Percentiles rank a stretch among this genome's conserved stretches.
phyloP scores from a whole-genome alignment of 1,140 invertebrate species.

The Pogonognathellus flavescens region DNA sequence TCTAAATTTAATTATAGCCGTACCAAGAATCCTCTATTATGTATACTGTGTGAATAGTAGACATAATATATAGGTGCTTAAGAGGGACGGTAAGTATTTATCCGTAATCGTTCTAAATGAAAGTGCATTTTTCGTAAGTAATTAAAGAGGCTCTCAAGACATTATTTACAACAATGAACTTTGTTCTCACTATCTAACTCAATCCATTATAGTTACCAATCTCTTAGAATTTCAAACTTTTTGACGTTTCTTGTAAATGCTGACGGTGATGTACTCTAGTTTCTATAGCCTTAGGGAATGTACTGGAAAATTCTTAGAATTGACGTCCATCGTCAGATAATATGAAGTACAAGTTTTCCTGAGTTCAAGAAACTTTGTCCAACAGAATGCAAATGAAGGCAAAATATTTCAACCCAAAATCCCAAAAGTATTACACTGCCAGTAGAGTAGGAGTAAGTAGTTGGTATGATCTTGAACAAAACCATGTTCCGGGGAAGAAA shows the following conservation, averaged over 20 bases:
- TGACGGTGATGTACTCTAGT: background rate
- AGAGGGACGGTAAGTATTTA: background rate
- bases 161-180: slow-evolving; percentile 23
- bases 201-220: slow-evolving; percentile 32
- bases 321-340: slow-evolving; percentile 8
- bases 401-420: background rate
- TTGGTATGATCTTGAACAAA: too few species aligned
- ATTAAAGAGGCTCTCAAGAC: slow-evolving; percentile 8
- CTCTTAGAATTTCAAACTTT: slow-evolving; percentile 19
- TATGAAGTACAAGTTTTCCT: background rate
- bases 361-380: background rate
- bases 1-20: too few species aligned
- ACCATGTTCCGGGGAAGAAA: too few species aligned
- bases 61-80: background rate
- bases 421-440: too few species aligned
- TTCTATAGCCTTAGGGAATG: background rate
- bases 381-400: background rate
- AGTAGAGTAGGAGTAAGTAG: too few species aligned
- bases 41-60: too few species aligned
- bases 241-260: slow-evolving; percentile 33
- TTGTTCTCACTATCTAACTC: background rate
- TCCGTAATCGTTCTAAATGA: slow-evolving; percentile 13
- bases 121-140: slow-evolving; percentile 26
- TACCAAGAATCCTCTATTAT: too few species aligned
- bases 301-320: background rate